A percentile compares a stretch with the other conserved stretches of the same genome.
Evolutionary conservation across 2,888 invertebrate species (phyloP).

Genomic region (Andrena dorsata): DNA sequence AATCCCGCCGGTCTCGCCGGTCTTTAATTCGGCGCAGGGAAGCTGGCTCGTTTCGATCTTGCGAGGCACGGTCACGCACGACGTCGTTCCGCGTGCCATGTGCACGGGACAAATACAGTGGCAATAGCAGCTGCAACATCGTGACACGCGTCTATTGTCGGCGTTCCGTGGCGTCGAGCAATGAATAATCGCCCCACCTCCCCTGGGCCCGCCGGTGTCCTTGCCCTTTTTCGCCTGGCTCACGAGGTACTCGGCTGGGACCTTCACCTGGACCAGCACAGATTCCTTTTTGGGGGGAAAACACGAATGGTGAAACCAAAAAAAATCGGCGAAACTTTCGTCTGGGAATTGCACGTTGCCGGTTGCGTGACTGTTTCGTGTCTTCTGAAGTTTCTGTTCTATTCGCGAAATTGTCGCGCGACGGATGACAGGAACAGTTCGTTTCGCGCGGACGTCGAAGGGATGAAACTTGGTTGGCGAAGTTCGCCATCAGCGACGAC

Average conservation of each 20-base stretch:
- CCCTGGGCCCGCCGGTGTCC: constrained; percentile 9
- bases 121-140: constrained; percentile 82
- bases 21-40: constrained; percentile 40
- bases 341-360: neutral
- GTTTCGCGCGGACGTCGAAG: neutral
- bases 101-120: constrained; percentile 82
- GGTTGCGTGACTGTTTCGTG: neutral
- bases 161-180: constrained; percentile 82
- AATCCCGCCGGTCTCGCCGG: constrained; percentile 21
- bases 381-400: neutral
- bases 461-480: neutral
- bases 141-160: constrained; percentile 85
- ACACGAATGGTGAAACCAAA: constrained; percentile 10
- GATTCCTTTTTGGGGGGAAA: constrained; percentile 49
- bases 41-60: constrained; percentile 71
- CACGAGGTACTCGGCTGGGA: constrained; percentile 55
- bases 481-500: constrained; percentile 10
- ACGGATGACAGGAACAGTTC: neutral
- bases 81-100: constrained; percentile 76
- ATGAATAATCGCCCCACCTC: constrained; percentile 82
- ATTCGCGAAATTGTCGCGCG: neutral
- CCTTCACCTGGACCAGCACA: constrained; percentile 81
- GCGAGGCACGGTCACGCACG: constrained; percentile 63
- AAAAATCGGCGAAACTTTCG: constrained; percentile 6
- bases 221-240: constrained; percentile 15